A percentile compares a stretch with the other conserved stretches of the same genome.
phyloP scores from a whole-genome alignment of 2,797 vertebrate genomes.

The Hafferia zeledoni region DNA sequence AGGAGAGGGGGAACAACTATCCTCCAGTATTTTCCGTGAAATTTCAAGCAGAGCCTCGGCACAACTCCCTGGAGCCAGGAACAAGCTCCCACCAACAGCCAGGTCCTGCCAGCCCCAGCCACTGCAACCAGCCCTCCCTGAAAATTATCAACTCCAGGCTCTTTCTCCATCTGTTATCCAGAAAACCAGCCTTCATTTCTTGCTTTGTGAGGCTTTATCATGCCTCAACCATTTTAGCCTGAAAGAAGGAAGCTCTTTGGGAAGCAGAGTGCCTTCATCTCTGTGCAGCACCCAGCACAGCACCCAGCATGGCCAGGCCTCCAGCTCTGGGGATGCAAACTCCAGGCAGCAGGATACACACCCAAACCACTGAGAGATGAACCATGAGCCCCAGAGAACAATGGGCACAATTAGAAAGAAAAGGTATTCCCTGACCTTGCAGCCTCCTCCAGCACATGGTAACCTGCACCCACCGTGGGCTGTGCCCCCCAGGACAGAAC shows the following conservation, averaged over 20 bases:
- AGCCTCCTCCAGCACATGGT: neutral
- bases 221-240: constrained; percentile 19
- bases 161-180: constrained; percentile 6
- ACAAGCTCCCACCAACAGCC: neutral
- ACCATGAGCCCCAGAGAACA: accelerated
- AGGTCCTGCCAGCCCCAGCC: constrained; percentile 1
- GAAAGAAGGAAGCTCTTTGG: neutral
- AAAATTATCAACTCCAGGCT: neutral
- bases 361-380: neutral
- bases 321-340: neutral
- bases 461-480: accelerated
- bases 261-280: neutral
- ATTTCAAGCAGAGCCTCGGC: neutral
- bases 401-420: accelerated
- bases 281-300: neutral
- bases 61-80: neutral
- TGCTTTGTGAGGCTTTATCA: neutral
- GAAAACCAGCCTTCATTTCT: neutral
- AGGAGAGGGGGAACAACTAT: accelerated
- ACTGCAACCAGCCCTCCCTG: neutral
- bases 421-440: neutral
- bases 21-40: neutral
- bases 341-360: neutral
- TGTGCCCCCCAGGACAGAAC: neutral
- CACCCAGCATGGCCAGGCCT: neutral